Base-by-base conservation (phyloP, 1,140 invertebrate genomes). In the Ctenoplectra terminalis region DNA sequence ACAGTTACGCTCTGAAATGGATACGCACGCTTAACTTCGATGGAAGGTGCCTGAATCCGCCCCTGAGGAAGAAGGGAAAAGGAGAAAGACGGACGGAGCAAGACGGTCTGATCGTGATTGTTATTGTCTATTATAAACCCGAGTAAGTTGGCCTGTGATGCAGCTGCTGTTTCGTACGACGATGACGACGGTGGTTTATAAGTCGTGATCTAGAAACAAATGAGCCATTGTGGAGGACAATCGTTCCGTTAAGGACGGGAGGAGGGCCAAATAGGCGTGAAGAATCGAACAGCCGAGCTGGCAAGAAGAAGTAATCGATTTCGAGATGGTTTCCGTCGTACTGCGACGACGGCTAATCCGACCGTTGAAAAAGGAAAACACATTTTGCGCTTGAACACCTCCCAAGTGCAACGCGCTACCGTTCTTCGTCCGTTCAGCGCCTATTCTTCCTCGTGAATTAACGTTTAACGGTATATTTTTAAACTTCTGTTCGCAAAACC, bases 111-210 rank as follows among this genome's bases (percentile, higher is more conserved):
- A 91, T 90, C 84, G 81, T 76, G 89, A 91, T 92, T 84, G 85
- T 91, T 92, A 91, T 91, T 91, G 89, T 90, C 90, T 89, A 90
- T 91, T 89, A 90, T 88, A 88, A 89, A 88, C 85, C 66, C 85
- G 86, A 88, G 79, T 64, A 64, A 87, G 81, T 77, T 90, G 91
- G 82, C 85, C 86, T 81, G 67, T 48, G 88, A 85, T 88, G 90
- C 90, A 91, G 91, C 90, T 92, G 91, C 87, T 82, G 81, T 50
- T 88, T 86, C 69, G 63, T 82, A 73, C 81, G 64, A 58, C 54
- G 73, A 80, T 63, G 72, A 85, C 79, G 64, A 87, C 83, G 76
- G 76, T 89, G 78, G 82, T 87, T 84, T 90, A 87, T 87, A 88
- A 91, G 85, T 89, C 87, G 86, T 89, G 89, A 90, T 91, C 84